Evolutionary conservation across 2,113 vertebrate genomes (phyloP).

Genomic region (Eidolon helvum): DNA sequence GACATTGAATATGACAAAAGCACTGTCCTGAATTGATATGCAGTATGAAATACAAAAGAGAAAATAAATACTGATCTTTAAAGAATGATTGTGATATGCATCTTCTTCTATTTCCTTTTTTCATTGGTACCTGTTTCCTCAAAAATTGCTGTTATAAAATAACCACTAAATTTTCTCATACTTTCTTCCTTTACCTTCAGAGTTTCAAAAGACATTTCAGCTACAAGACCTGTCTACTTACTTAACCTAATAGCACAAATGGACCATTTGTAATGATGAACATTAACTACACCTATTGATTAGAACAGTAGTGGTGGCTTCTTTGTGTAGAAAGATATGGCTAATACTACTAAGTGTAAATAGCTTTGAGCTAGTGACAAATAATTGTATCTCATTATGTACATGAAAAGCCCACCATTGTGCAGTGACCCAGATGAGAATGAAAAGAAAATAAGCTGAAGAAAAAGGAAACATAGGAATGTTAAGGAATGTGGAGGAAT

Average conservation of each 20-base stretch:
- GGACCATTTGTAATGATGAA: not conserved
- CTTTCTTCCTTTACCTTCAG: not conserved
- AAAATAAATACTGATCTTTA: not conserved
- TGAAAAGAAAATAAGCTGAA: not conserved
- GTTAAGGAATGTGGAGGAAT: not conserved
- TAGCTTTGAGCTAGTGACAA: not conserved
- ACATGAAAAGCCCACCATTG: not conserved
- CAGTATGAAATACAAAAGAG: not conserved
- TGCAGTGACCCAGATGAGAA: not conserved
- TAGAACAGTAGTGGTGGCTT: not conserved
- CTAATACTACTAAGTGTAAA: not conserved
- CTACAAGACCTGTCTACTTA: not conserved
- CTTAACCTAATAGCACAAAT: not conserved
- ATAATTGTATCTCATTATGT: not conserved
- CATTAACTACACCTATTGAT: not conserved
- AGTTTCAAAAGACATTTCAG: conserved; percentile 1
- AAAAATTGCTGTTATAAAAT: conserved; percentile 1
- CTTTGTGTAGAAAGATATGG: not conserved
- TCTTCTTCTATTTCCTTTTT: not conserved
- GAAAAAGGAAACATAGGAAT: not conserved
- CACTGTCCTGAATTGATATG: not conserved
- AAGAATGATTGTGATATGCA: not conserved
- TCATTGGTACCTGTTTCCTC: not conserved
- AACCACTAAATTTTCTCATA: not conserved
- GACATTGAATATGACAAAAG: not conserved